Evolutionary conservation across 2,797 vertebrate species (phyloP).

Genomic region (Xenops minutus): DNA sequence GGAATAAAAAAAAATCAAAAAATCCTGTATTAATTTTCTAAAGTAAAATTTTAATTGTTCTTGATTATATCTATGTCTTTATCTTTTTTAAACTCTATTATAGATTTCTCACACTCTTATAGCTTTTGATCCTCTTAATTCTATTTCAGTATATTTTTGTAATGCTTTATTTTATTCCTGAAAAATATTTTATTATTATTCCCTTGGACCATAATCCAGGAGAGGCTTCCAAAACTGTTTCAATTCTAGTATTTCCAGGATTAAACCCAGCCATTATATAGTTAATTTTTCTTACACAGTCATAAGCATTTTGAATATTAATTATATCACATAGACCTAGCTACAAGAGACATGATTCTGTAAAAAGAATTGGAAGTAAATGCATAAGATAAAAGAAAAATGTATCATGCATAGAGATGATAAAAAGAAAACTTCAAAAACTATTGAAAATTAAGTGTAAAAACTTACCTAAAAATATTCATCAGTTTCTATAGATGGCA

Average conservation of each 20-base stretch:
- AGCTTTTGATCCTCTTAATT: background rate
- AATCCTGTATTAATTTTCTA: background rate
- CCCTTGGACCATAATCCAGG: background rate
- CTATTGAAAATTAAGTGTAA: background rate
- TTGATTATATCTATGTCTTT: background rate
- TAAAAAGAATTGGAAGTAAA: background rate
- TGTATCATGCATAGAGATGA: background rate
- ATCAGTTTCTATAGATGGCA: background rate
- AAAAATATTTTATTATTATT: background rate
- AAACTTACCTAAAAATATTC: constrained; percentile 26
- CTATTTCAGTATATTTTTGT: background rate
- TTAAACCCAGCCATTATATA: background rate
- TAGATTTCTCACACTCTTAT: background rate
- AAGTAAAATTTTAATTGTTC: background rate
- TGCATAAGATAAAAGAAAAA: background rate
- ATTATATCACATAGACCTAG: background rate
- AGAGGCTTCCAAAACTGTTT: background rate
- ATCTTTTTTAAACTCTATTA: background rate
- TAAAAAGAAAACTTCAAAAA: background rate
- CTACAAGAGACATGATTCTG: background rate
- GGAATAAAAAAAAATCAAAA: background rate
- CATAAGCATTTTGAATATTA: background rate
- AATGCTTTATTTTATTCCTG: background rate
- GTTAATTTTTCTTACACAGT: background rate
- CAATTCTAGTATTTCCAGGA: background rate